These are phyloP conservation scores for Clepsis dumicolana DNA, from an alignment of 2,888 invertebrate species.

Conservation along the genomic window DNA sequence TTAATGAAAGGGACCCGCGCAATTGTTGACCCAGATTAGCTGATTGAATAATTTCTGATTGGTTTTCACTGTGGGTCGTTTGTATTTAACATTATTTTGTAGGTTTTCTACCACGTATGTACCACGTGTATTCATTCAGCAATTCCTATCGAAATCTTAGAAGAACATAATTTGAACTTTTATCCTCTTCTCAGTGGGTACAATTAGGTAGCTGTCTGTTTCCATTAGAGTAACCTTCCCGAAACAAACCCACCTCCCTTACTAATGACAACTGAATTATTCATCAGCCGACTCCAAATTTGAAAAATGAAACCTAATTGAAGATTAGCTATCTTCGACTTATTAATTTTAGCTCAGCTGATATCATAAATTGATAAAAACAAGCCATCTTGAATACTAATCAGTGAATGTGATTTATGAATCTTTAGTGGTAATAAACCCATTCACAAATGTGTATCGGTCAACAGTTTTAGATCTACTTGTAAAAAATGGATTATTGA, in stretches of 20 bases:
- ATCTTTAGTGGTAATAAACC: neutral
- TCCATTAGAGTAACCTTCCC: neutral
- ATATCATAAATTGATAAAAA: slow-evolving; percentile 28
- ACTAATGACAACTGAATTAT: slow-evolving; percentile 22
- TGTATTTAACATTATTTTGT: neutral
- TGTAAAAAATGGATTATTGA: too few species aligned
- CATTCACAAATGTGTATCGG: too few species aligned
- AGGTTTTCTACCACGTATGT: neutral
- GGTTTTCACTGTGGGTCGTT: slow-evolving; percentile 17
- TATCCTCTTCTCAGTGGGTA: neutral
- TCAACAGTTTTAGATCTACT: too few species aligned
- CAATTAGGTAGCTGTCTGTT: too few species aligned
- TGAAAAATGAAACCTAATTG: slow-evolving; percentile 31
- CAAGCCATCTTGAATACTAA: slow-evolving; percentile 32
- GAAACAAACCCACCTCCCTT: neutral
- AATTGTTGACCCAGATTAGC: slow-evolving; percentile 29
- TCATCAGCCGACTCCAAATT: slow-evolving; percentile 22
- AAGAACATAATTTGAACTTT: too few species aligned
- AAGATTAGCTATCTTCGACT: slow-evolving; percentile 30
- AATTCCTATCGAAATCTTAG: too few species aligned
- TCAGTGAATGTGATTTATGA: slow-evolving; percentile 6
- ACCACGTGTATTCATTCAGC: neutral
- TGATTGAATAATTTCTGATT: slow-evolving; percentile 37
- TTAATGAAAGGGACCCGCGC: slow-evolving; percentile 24
- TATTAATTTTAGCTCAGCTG: slow-evolving; percentile 23